Base-by-base conservation (phyloP, 2,797 vertebrate species). In the Myiotriccus ornatus region DNA sequence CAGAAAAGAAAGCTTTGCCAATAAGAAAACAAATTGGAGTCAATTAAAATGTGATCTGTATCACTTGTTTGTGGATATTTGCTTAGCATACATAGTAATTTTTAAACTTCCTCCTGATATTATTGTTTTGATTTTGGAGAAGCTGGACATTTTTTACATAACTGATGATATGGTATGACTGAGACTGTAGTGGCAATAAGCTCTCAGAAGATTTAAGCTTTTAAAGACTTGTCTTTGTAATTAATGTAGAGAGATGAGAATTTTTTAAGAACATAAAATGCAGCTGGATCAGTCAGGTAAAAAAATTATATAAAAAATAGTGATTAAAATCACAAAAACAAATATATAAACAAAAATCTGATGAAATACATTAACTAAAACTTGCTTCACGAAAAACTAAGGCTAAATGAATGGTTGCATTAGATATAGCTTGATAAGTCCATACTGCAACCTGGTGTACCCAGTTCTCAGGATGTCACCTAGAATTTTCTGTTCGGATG, bases 1-100 rank as follows among this genome's bases (percentile, higher is more conserved):
- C 30, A 74, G 46, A 41, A 95, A 82, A 80, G 35, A 87, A 95
- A 71, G n/a, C 9, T 89, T 60, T 76, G 13, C 79, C 64, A 77
- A 43, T 49, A 90, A 77, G 62, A 77, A 95, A 96, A 92, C 23
- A 93, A 76, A 87, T 53, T 6, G 19, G 70, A 65, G 39, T 78
- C 21, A 89, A 83, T 59, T 52, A 74, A 65, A 90, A 74, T 28
- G 27, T 1, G 4, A 90, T 84, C 24, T 7, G 0, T 82, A 79
- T 82, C 73, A 89, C 62, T 20, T 78, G 30, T 70, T 85, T 81
- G 43, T 6, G 60, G 56, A 81, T 20, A 43, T 71, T 50, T 88
- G 22, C 30, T 93, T 95, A 81, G 77, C 59, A 89, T 14, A 49
- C 17, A 32, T 37, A 53, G 11, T 39, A 30, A 70, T 50, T 76